These are phyloP conservation scores for Lasiommata megera DNA, from an alignment of 2,888 invertebrate species.

Conservation along the genomic window DNA sequence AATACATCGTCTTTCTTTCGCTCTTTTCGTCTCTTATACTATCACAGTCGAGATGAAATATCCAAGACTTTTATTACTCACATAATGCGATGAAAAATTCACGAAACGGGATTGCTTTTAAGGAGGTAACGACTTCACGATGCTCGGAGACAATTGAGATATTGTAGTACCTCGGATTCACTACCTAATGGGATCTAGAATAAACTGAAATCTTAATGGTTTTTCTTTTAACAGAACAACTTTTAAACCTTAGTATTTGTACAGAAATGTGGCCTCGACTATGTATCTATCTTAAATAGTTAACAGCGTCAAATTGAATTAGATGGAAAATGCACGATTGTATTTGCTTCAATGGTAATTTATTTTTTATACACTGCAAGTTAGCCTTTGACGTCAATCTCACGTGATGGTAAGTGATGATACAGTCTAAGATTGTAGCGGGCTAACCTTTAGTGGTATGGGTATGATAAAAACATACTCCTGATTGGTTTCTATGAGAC, in stretches of 20 bases:
- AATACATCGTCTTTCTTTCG: too few relatives aligned
- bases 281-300: too few relatives aligned
- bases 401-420: too few relatives aligned
- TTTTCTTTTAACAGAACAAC: background rate
- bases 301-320: too few relatives aligned
- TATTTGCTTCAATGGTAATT: too few relatives aligned
- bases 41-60: conserved; percentile 61
- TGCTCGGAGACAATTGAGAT: conserved; percentile 13
- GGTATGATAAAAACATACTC: too few relatives aligned
- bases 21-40: background rate
- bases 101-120: conserved; percentile 62
- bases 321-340: too few relatives aligned
- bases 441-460: too few relatives aligned
- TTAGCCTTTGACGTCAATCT: too few relatives aligned
- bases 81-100: conserved; percentile 71
- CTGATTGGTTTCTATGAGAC: too few relatives aligned
- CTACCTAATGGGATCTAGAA: conserved; percentile 6
- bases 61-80: conserved; percentile 60
- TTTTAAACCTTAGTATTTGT: background rate
- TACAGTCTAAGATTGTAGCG: too few relatives aligned
- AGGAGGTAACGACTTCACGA: conserved; percentile 39
- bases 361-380: too few relatives aligned
- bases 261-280: background rate
- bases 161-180: conserved; percentile 2
- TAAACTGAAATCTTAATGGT: background rate